A percentile compares a stretch with the other conserved stretches of the same genome.
Evolutionary conservation across 2,113 vertebrate genomes (phyloP).

Genomic region (Tachuris rubrigastra): DNA sequence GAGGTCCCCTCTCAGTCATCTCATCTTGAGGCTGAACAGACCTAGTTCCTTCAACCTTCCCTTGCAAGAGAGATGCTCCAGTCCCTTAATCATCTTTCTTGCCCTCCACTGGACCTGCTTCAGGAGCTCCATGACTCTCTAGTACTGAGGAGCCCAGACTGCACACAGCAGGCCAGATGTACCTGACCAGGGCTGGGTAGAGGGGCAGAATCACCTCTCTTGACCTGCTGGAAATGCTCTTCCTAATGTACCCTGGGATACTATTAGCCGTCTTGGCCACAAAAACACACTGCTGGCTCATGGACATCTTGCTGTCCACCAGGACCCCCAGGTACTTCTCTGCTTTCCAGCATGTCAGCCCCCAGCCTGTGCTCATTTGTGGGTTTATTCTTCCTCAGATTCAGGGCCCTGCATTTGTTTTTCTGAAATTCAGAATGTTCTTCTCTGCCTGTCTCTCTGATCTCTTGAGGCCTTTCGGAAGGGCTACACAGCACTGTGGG

Average conservation of each 20-base stretch:
- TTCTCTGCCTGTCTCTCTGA: background rate
- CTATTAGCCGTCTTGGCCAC: background rate
- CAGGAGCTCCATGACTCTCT: background rate
- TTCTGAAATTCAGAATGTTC: background rate
- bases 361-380: background rate
- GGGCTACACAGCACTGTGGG: background rate
- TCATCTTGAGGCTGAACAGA: background rate
- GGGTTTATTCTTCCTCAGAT: background rate
- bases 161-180: background rate
- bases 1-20: background rate
- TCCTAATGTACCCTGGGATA: background rate
- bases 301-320: background rate
- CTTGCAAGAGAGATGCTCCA: background rate
- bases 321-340: background rate
- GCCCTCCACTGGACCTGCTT: background rate
- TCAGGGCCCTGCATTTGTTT: background rate
- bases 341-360: background rate
- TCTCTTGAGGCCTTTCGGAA: background rate
- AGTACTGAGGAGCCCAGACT: background rate
- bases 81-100: background rate
- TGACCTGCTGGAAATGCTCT: fast-evolving
- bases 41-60: background rate
- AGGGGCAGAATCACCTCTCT: background rate
- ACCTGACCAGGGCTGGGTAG: background rate
- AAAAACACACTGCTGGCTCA: background rate